A percentile compares a stretch with the other conserved stretches of the same genome.
These are phyloP conservation scores for Tachina fera DNA, from an alignment of 2,888 invertebrate genomes.

Conservation along the genomic window DNA sequence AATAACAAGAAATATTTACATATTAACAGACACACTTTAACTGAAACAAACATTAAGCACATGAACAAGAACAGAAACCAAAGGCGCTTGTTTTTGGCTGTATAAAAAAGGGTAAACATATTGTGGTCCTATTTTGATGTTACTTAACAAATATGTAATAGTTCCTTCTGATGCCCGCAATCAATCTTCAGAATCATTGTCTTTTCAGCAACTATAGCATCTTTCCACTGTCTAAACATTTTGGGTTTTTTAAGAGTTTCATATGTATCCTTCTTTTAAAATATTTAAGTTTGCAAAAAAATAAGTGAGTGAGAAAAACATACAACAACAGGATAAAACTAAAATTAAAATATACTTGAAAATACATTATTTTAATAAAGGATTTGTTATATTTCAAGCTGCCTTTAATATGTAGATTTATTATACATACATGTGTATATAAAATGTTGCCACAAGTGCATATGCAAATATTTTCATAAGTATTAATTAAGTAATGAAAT, in stretches of 20 bases:
- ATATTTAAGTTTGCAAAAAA: slow-evolving; percentile 21
- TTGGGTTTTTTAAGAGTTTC: slow-evolving; percentile 1
- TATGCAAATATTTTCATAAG: slow-evolving; percentile 62
- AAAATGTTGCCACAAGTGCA: slow-evolving; percentile 50
- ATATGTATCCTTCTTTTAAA: slow-evolving; percentile 6
- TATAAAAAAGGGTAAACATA: not conserved
- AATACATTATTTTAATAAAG: slow-evolving; percentile 58
- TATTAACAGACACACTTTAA: not conserved
- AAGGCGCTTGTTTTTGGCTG: slow-evolving; percentile 26
- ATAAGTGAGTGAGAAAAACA: not conserved
- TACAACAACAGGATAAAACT: not conserved
- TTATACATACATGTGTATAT: slow-evolving; percentile 15
- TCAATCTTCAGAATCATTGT: slow-evolving; percentile 40
- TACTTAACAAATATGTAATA: slow-evolving; percentile 33
- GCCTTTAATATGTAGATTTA: slow-evolving; percentile 61
- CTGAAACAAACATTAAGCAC: not conserved
- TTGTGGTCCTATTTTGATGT: not conserved
- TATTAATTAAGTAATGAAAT: slow-evolving; percentile 62
- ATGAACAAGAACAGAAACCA: not conserved
- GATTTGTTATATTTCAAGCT: slow-evolving; percentile 61
- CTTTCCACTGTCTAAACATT: slow-evolving; percentile 30
- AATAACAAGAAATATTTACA: slow-evolving; percentile 14
- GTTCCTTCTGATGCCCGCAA: slow-evolving; percentile 10
- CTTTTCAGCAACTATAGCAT: slow-evolving; percentile 10
- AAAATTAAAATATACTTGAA: slow-evolving; percentile 27